phyloP scores from a whole-genome alignment of 2,113 vertebrate species.

The Procavia capensis region DNA sequence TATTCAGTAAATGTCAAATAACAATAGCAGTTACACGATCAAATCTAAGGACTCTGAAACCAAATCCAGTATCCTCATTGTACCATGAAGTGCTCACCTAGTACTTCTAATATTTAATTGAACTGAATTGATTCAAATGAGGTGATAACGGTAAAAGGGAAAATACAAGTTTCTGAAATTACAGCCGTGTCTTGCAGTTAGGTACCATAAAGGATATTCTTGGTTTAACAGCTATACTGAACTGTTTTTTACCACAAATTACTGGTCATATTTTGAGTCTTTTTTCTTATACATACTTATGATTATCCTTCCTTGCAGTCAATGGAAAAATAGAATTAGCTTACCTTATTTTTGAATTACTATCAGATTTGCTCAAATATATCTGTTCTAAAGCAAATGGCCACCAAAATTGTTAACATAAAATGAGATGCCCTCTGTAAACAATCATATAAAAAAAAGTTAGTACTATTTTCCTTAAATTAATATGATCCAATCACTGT shows the following conservation, averaged over 20 bases:
- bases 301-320: neutral
- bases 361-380: neutral
- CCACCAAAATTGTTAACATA: neutral
- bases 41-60: slow-evolving; percentile 11
- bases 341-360: neutral
- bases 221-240: neutral
- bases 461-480: too few species aligned
- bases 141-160: neutral
- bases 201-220: neutral
- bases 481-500: slow-evolving; percentile 13
- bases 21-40: neutral
- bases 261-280: neutral
- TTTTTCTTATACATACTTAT: neutral
- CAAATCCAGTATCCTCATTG: neutral
- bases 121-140: neutral
- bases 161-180: neutral
- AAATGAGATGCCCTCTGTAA: neutral
- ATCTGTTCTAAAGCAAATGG: neutral
- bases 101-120: neutral
- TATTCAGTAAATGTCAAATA: slow-evolving; percentile 23
- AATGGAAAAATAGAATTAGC: neutral
- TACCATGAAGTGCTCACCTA: neutral
- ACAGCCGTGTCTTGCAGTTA: neutral
- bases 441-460: neutral
- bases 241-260: neutral